Base-by-base conservation (phyloP, 1,140 invertebrate genomes). In the Cryptotermes secundus region DNA sequence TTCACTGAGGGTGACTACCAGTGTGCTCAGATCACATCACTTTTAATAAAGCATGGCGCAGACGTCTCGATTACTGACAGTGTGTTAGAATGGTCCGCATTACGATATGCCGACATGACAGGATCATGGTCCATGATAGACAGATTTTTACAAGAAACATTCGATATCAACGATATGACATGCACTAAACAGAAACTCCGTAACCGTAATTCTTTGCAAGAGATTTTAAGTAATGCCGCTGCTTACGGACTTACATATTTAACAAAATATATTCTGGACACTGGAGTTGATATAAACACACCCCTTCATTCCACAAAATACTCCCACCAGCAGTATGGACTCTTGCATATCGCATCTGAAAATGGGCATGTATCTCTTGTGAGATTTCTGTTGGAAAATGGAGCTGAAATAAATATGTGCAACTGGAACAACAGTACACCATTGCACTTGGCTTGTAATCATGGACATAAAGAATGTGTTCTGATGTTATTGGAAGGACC, bases 361-460 rank as follows among this genome's bases (percentile, higher is more conserved):
- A 42, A 79, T 9, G 83, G 83, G 14, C 79, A 81, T 34, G 36
- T 19, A 3, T 79, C 80, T 26, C 42, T 84, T 31, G 9, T 85
- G 34, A 38, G 84, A 16, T 38, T 72, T 16, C 49, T 85, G 3
- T n/a, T 85, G 45, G 83, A 84, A 34, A 83, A 84, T 0, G 83
- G 83, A 12, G 85, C 85, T 3, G 42, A 84, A 34, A 2, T 84
- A 6, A 84, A 84, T 31, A 0, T n/a, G 45, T 38, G 38, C 10
- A 80, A 34, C 19, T 80, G 38, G 34, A 22, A 79, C 3, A 79
- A 84, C 72, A 36, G 59, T 34, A 85, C 85, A 12, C 72, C 85
- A 26, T 79, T 85, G 31, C 35, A 72, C 81, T n/a, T 85, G 79
- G 83, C 85, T 7, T 72, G 38, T 16, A 72, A 53, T 53, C 59